A percentile compares a stretch with the other conserved stretches of the same genome.
Conservation (phyloP, 2,888 invertebrate genomes). For the Pachycephus smyrnensis region DNA sequence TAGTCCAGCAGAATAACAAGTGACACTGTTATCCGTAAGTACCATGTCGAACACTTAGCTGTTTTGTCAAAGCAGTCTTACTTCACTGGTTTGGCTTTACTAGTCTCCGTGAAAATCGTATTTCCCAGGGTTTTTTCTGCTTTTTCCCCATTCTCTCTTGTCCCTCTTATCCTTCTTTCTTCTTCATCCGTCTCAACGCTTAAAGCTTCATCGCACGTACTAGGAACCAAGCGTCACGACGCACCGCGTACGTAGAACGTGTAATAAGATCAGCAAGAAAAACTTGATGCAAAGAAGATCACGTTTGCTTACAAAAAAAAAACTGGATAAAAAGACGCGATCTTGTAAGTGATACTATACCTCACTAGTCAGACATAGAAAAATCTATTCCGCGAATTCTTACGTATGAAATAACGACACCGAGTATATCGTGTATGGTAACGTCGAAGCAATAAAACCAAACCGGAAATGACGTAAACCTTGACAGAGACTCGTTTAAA, state of each 20-base stretch:
- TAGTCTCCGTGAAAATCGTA: not conserved
- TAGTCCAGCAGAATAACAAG: not conserved
- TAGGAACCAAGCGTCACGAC: not conserved
- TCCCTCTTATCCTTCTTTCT: not conserved
- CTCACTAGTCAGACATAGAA: slow-evolving; percentile 4
- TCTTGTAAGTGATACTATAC: slow-evolving; percentile 15
- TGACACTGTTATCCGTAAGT: not conserved
- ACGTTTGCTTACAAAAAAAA: too few species aligned
- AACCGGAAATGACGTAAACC: not conserved
- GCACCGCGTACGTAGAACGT: not conserved
- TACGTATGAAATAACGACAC: not conserved
- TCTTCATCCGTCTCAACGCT: not conserved
- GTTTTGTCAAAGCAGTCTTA: not conserved
- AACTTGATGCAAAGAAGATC: not conserved
- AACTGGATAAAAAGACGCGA: too few species aligned
- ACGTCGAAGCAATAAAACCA: not conserved
- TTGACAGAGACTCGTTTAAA: not conserved
- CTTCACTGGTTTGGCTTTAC: not conserved
- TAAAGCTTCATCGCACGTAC: not conserved
- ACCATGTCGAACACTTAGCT: not conserved
- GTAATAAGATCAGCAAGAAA: not conserved
- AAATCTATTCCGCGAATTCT: slow-evolving; percentile 16
- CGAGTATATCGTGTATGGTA: not conserved
- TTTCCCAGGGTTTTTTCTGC: not conserved
- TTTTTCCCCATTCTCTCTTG: not conserved